phyloP scores from a whole-genome alignment of 2,113 vertebrate genomes.

The Atrichornis clamosus region DNA sequence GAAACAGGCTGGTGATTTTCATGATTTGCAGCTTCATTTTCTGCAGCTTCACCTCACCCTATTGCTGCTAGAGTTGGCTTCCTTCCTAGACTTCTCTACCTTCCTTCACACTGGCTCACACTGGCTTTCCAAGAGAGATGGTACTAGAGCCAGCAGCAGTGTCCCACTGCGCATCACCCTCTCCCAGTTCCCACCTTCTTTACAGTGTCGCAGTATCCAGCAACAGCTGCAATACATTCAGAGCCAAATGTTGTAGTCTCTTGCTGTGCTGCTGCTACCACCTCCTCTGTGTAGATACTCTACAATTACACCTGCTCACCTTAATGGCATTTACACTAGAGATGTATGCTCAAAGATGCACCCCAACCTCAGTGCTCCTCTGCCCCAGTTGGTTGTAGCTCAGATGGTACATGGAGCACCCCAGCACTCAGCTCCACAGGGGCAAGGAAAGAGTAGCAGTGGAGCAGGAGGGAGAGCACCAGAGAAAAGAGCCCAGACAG shows the following conservation, averaged over 20 bases:
- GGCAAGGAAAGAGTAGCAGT: neutral
- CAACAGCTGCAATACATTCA: neutral
- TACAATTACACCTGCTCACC: neutral
- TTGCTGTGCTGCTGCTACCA: neutral
- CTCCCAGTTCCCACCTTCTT: neutral
- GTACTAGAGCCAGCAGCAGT: neutral
- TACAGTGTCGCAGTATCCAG: neutral
- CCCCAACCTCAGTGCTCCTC: neutral
- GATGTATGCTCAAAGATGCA: fast-evolving
- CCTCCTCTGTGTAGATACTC: neutral
- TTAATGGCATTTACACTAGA: neutral
- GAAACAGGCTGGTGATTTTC: neutral
- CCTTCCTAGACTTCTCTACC: neutral
- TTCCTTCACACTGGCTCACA: neutral
- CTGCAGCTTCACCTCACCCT: neutral
- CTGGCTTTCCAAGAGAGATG: neutral
- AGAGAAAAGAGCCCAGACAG: neutral
- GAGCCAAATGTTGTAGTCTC: neutral
- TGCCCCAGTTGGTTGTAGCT: neutral
- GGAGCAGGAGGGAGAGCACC: neutral
- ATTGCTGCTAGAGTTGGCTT: neutral
- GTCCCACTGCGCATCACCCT: neutral
- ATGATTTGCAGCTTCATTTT: neutral
- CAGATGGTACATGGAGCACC: neutral
- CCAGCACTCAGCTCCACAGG: neutral